Evolutionary conservation across 2,888 invertebrate species (phyloP), one percentile per base, ranked within the genome.

Genomic region (Pharmacophagus antenor): DNA sequence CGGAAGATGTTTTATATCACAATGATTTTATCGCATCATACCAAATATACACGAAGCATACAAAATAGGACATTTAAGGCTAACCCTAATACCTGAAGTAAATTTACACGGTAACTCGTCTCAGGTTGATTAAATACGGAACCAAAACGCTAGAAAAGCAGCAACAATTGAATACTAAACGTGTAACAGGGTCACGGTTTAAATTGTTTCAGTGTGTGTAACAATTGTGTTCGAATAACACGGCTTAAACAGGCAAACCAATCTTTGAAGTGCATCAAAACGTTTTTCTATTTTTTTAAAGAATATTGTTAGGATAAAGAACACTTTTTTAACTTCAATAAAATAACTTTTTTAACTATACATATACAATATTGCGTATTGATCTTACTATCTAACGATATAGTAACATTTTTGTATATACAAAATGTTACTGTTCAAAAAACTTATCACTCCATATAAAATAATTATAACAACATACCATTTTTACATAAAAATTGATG

Each of bases 101-200:
- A 59, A 63, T 54, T 56, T 42, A 54, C 61, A 46, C 23, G 31
- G 47, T 61, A 56, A 49, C 58, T 49, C 46, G 49, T 56, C 47
- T 47, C 31, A 44, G 31, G 42, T 50, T 55, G 55, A 50, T 56
- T 59, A 60, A 61, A 60, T 51, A 56, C 61, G 58, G 60, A 63
- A 66, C 68, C 68, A 72, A 68, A 63, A 70, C 69, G 67, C 66
- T 65, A 62, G 66, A n/a, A n/a, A n/a, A n/a, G 18, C 77, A 80
- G 79, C 75, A 76, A 80, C 77, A 79, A 73, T 70, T 67, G 70
- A 72, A 77, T 76, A 79, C 78, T 70, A 72, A 75, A 73, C 70
- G 62, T 76, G 74, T 76, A 79, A 79, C 77, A 74, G 69, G 69
- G 73, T 77, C 73, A 77, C 75, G 71, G 70, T 63, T 67, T 62